These are phyloP conservation scores for Cottus gobio DNA, from an alignment of 2,113 vertebrate genomes.

Conservation along the genomic window DNA sequence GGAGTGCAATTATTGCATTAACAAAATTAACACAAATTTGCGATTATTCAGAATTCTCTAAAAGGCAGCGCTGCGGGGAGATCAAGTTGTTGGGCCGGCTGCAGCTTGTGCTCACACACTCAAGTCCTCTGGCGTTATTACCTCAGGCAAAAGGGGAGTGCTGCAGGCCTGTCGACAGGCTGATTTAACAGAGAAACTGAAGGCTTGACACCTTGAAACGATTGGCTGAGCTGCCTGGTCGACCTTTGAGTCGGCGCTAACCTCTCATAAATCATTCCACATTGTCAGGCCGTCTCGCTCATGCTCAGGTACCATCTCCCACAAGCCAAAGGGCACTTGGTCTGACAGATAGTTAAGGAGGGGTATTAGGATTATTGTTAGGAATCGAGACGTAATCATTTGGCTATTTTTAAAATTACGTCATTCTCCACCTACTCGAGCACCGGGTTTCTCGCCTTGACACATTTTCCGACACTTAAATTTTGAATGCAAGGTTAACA, in stretches of 20 bases:
- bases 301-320: constrained; percentile 42
- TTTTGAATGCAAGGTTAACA: constrained; percentile 18
- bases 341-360: constrained; percentile 42
- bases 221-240: constrained; percentile 66
- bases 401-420: not conserved
- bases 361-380: constrained; percentile 40
- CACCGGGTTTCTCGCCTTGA: not conserved
- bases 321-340: constrained; percentile 51
- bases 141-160: constrained; percentile 31
- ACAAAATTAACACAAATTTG: constrained; percentile 25
- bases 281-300: constrained; percentile 37
- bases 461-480: constrained; percentile 28
- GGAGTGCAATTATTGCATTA: constrained; percentile 34
- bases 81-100: not conserved
- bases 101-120: constrained; percentile 23
- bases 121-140: constrained; percentile 13
- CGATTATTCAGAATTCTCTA: constrained; percentile 43
- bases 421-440: not conserved
- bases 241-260: constrained; percentile 66
- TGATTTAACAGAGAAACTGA: constrained; percentile 68
- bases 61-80: constrained; percentile 12
- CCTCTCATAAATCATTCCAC: constrained; percentile 69
- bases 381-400: constrained; percentile 28
- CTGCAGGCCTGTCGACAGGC: constrained; percentile 46
- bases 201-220: constrained; percentile 67